These are phyloP conservation scores for Drosophila novamexicana DNA, from an alignment of 1,140 invertebrate species.

Conservation along the genomic window DNA sequence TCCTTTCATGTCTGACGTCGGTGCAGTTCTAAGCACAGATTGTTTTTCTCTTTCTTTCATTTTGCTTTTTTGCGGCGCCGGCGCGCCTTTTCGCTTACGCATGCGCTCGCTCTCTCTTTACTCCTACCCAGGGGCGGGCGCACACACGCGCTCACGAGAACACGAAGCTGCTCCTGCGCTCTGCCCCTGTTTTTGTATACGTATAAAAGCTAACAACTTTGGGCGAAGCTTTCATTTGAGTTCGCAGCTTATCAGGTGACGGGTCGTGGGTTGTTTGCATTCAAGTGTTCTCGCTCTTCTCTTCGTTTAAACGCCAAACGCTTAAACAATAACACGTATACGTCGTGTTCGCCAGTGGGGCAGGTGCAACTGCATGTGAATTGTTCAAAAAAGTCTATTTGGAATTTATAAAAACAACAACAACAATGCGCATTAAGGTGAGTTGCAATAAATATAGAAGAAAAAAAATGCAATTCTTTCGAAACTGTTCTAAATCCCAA, in stretches of 20 bases:
- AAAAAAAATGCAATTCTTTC: not conserved
- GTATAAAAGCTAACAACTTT: constrained; percentile 70
- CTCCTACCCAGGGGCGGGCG: constrained; percentile 10
- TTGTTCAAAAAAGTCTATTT: not conserved
- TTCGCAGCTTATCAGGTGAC: constrained; percentile 66
- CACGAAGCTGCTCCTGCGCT: constrained; percentile 35
- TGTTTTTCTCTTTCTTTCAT: not conserved
- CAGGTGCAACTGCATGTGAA: constrained; percentile 28
- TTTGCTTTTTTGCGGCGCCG: constrained; percentile 16
- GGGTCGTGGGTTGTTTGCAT: constrained; percentile 49
- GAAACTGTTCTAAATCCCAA: not conserved
- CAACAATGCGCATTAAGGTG: constrained; percentile 48
- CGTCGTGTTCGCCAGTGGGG: constrained; percentile 54
- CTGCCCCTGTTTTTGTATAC: constrained; percentile 45
- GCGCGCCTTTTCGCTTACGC: constrained; percentile 46
- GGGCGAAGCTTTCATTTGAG: constrained; percentile 58
- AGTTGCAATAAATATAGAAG: constrained; percentile 4
- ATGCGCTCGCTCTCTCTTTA: constrained; percentile 22
- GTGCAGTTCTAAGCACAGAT: constrained; percentile 20
- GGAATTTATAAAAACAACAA: constrained; percentile 25
- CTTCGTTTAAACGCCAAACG: constrained; percentile 46
- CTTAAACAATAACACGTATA: constrained; percentile 59
- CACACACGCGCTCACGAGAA: constrained; percentile 28
- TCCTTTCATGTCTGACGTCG: constrained; percentile 33
- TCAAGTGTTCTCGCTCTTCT: constrained; percentile 19